These are phyloP conservation scores for Drosophila saltans DNA, from an alignment of 1,140 invertebrate genomes.

Conservation along the genomic window DNA sequence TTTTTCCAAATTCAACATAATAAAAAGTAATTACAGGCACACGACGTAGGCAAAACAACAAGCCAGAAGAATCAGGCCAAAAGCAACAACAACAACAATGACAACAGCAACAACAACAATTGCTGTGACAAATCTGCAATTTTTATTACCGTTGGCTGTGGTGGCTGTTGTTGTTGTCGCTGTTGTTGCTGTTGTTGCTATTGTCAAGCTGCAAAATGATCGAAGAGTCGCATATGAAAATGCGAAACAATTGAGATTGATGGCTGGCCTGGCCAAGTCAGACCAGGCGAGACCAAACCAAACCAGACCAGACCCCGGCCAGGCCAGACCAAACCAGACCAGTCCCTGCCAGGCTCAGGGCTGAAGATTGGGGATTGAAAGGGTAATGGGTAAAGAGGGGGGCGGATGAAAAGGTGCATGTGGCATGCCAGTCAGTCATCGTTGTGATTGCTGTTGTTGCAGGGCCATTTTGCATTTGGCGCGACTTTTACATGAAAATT, in stretches of 20 bases:
- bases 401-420: slow-evolving; percentile 43
- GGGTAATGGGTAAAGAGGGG: slow-evolving; percentile 28
- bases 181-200: slow-evolving; percentile 48
- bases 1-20: slow-evolving; percentile 30
- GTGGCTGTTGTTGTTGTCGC: slow-evolving; percentile 37
- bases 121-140: slow-evolving; percentile 81
- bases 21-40: slow-evolving; percentile 77
- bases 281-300: slow-evolving; percentile 10
- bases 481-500: slow-evolving; percentile 81
- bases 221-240: slow-evolving; percentile 80
- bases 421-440: slow-evolving; percentile 51
- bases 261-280: slow-evolving; percentile 46
- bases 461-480: slow-evolving; percentile 78
- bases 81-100: slow-evolving; percentile 10
- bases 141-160: slow-evolving; percentile 64
- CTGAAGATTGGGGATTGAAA: slow-evolving; percentile 9
- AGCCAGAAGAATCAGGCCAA: slow-evolving; percentile 67
- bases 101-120: slow-evolving; percentile 50
- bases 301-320: background rate
- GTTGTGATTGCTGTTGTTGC: slow-evolving; percentile 38
- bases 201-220: slow-evolving; percentile 77
- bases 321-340: slow-evolving; percentile 20
- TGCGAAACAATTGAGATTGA: slow-evolving; percentile 81
- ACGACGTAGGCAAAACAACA: slow-evolving; percentile 59
- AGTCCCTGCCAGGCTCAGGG: slow-evolving; percentile 54